Evolutionary conservation across 2,113 vertebrate genomes (phyloP).

Genomic region (Mastomys coucha): DNA sequence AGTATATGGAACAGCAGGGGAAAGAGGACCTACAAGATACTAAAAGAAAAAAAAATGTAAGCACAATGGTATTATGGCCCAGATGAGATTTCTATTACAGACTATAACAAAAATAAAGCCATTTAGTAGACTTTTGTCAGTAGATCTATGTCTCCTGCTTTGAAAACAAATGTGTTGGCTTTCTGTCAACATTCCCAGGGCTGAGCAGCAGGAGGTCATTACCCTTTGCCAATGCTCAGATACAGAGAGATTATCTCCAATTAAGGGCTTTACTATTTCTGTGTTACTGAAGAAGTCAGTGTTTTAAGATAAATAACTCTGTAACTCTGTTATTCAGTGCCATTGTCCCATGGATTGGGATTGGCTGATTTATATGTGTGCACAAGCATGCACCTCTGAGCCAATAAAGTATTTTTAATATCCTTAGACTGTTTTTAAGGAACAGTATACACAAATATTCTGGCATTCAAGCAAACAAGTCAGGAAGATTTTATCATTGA

Average conservation of each 20-base stretch:
- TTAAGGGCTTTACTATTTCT: conserved; percentile 76
- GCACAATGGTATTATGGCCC: background rate
- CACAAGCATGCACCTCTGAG: background rate
- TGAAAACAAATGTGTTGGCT: conserved; percentile 80
- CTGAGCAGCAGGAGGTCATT: conserved; percentile 79
- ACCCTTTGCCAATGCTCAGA: conserved; percentile 78
- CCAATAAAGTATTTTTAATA: background rate
- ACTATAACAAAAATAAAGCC: conserved; percentile 70
- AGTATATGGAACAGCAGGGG: background rate
- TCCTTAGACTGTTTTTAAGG: conserved; percentile 43
- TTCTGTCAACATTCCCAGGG: conserved; percentile 75
- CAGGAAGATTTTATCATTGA: conserved; percentile 31
- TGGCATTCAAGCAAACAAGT: conserved; percentile 36
- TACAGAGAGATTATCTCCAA: conserved; percentile 80
- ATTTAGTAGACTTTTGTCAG: conserved; percentile 70
- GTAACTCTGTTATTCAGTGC: conserved; percentile 37
- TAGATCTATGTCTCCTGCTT: conserved; percentile 67
- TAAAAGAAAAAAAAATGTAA: conserved; percentile 24
- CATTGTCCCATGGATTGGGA: conserved; percentile 9
- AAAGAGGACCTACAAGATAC: conserved; percentile 39
- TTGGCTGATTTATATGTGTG: background rate
- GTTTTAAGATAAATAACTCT: conserved; percentile 53
- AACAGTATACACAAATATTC: background rate
- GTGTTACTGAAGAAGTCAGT: conserved; percentile 45
- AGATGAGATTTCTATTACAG: conserved; percentile 12